Evolutionary conservation across 2,888 invertebrate genomes (phyloP), one percentile per base, ranked within the genome.

Genomic region (Synergus itoensis): DNA sequence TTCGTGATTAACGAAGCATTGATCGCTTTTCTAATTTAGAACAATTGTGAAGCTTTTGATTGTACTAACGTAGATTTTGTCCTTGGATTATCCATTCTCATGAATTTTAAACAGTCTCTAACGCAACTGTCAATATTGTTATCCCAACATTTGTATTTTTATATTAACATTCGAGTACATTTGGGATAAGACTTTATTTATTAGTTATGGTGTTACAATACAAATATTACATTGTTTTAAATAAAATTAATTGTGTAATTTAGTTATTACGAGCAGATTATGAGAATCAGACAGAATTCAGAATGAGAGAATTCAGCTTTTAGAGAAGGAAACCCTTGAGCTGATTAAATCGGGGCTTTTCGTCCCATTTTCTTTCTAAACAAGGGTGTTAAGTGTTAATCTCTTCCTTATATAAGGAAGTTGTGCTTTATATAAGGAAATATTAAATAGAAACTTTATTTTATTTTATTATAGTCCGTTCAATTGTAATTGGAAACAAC

Each of bases 1-100:
- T 45, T 67, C 21, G 43, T 67, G n/a, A 36, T 28, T 53, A 21
- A 21, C 16, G 36, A 69, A 69, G 28, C 48, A 73, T 53, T 40
- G 73, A 53, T 53, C 28, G 73, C 73, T 73, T 73, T 53, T 73
- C 12, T 73, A 53, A 53, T 73, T n/a, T 73, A 73, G 73, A 73
- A 73, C 53, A 48, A 53, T 40, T 73, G 53, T 73, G 73, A 45
- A 14, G 73, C 73, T 73, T 53, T n/a, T 48, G 43, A 76, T 78
- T 67, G 40, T 28, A 62, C 57, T 65, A 77, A 75, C 48, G 63
- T 79, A 36, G 36, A 36, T 53, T 28, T 28, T 53, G 28, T 11
- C 16, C 53, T 73, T 73, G 36, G 36, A 53, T 73, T 65, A n/a
- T 65, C 40, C 40, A 28, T 12, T 60, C 21, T 60, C 14, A 60